Evolutionary conservation across 2,113 vertebrate species (phyloP).

Genomic region (Cololabis saira): DNA sequence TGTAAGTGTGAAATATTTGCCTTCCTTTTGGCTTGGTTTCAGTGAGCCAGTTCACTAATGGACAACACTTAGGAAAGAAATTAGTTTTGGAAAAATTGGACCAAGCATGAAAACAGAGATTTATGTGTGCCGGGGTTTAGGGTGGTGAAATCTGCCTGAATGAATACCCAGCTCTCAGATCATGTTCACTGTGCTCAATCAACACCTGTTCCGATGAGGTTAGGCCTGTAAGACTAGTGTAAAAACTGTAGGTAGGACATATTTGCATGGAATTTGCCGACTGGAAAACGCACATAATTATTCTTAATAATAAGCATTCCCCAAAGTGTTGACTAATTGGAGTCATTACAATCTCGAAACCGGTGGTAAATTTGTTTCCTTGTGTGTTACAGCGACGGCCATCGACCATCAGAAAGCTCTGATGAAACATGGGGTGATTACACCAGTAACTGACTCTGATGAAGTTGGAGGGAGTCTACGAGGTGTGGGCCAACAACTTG

Average conservation of each 20-base stretch:
- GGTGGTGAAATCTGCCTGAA: background rate
- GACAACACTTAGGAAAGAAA: slow-evolving; percentile 15
- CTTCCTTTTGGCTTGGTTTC: slow-evolving; percentile 12
- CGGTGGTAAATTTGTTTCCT: slow-evolving; percentile 78
- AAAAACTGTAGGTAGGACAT: slow-evolving; percentile 11
- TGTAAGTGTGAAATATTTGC: slow-evolving; percentile 19
- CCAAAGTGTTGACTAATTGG: slow-evolving; percentile 82
- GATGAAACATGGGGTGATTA: slow-evolving; percentile 76
- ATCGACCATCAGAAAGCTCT: slow-evolving; percentile 64
- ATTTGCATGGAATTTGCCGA: slow-evolving; percentile 40
- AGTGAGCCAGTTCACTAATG: background rate
- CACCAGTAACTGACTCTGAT: slow-evolving; percentile 39
- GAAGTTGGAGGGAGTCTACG: slow-evolving; percentile 26
- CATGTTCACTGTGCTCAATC: slow-evolving; percentile 15
- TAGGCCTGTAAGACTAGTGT: slow-evolving; percentile 39
- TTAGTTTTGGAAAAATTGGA: too few species aligned
- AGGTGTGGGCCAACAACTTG: slow-evolving; percentile 12
- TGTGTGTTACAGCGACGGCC: slow-evolving; percentile 75
- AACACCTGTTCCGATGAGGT: slow-evolving; percentile 20
- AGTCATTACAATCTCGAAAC: slow-evolving; percentile 78
- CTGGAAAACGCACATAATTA: slow-evolving; percentile 45
- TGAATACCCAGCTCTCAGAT: slow-evolving; percentile 9
- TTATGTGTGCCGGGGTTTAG: background rate
- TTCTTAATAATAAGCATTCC: slow-evolving; percentile 71
- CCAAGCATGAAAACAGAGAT: slow-evolving; percentile 10